phyloP scores from a whole-genome alignment of 2,113 vertebrate species.

The Sinocyclocheilus rhinocerous region DNA sequence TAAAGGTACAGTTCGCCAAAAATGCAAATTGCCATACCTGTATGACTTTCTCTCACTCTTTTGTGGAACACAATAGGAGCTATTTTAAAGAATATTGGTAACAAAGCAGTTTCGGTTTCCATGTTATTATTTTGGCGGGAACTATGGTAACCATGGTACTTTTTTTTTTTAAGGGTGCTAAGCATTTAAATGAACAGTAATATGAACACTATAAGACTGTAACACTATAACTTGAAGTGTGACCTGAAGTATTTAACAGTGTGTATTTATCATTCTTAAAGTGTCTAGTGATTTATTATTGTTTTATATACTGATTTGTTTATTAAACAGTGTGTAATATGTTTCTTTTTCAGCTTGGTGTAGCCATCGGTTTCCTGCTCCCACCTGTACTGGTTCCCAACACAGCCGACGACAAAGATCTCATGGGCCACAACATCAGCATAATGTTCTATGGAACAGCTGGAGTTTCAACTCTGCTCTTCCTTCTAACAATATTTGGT shows the following conservation, averaged over 20 bases:
- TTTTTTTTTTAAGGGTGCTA: neutral
- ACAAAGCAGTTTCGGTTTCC: neutral
- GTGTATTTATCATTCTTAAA: neutral
- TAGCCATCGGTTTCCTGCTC: slow-evolving; percentile 91
- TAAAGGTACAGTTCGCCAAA: neutral
- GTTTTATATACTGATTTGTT: neutral
- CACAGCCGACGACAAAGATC: slow-evolving; percentile 67
- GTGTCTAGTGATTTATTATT: neutral
- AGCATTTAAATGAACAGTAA: neutral
- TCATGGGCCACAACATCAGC: slow-evolving; percentile 84
- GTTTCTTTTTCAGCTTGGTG: slow-evolving; percentile 81
- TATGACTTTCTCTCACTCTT: no score
- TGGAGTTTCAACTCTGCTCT: slow-evolving; percentile 81
- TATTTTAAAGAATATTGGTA: neutral
- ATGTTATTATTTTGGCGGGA: neutral
- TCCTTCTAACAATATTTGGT: slow-evolving; percentile 86
- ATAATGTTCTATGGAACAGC: slow-evolving; percentile 97
- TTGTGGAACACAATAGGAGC: neutral
- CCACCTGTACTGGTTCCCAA: slow-evolving; percentile 93
- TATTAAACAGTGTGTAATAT: neutral
- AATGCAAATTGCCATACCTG: no score
- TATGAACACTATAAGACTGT: neutral
- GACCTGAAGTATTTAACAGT: neutral
- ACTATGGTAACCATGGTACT: neutral
- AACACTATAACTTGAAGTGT: neutral